A percentile compares a stretch with the other conserved stretches of the same genome.
These are phyloP conservation scores for Montipora capitata DNA, from an alignment of 92 coral and sea anemone genomes.

Conservation along the genomic window DNA sequence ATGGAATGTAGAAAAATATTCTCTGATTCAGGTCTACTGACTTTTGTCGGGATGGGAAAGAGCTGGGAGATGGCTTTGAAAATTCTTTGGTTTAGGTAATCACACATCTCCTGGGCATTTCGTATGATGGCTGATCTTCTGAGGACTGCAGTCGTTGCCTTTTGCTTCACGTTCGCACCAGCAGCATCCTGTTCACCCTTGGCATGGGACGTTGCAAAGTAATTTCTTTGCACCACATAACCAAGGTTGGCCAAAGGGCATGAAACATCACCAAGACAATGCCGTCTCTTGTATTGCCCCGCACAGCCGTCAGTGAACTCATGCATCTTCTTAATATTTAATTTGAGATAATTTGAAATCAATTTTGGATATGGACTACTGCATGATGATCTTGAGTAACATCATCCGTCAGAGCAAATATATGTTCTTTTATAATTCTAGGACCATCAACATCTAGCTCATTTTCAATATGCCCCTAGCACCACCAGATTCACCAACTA, in stretches of 20 bases:
- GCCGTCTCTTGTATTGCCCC: conserved; percentile 63
- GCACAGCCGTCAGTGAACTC: conserved; percentile 81
- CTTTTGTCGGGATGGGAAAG: conserved; percentile 14
- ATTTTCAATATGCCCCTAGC: not conserved
- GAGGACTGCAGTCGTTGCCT: conserved; percentile 24
- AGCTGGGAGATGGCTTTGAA: conserved; percentile 10
- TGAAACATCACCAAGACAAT: conserved; percentile 53
- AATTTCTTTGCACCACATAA: conserved; percentile 34
- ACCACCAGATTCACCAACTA: too few species aligned
- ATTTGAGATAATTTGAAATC: not conserved
- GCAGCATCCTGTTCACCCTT: conserved; percentile 69
- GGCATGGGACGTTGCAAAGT: conserved; percentile 71
- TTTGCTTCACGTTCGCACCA: conserved; percentile 46
- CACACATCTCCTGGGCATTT: conserved; percentile 22
- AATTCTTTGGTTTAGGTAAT: conserved; percentile 8
- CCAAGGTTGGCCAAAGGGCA: conserved; percentile 60
- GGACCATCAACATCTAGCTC: conserved; percentile 15
- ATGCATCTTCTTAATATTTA: conserved; percentile 37
- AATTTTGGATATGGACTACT: conserved; percentile 18
- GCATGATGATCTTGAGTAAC: conserved; percentile 31
- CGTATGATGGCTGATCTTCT: conserved; percentile 8
- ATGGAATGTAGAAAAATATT: conserved; percentile 40
- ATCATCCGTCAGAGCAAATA: conserved; percentile 59
- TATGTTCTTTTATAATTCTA: conserved; percentile 20
- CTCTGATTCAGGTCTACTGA: conserved; percentile 45